These are phyloP conservation scores for Himantopus leucocephalus DNA, from an alignment of 2,113 vertebrate genomes.

Conservation along the genomic window DNA sequence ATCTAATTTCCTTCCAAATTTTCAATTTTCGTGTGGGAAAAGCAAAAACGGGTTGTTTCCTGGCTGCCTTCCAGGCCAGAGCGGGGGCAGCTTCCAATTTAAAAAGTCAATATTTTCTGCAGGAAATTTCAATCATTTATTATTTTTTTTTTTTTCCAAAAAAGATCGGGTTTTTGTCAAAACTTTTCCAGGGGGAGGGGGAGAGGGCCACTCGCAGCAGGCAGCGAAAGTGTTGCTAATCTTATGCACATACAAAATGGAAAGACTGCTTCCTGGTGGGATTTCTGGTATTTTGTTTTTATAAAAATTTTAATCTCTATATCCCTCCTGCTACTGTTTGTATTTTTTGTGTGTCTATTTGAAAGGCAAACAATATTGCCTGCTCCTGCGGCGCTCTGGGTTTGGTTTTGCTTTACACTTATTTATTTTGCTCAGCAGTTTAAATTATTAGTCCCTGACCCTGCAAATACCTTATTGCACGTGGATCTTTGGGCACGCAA, in stretches of 20 bases:
- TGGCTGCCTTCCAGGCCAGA: not conserved
- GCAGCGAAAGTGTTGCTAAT: constrained; percentile 41
- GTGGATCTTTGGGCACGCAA: not conserved
- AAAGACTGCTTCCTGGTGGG: constrained; percentile 35
- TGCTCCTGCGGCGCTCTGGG: not conserved
- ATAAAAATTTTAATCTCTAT: constrained; percentile 47
- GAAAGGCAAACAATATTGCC: constrained; percentile 62
- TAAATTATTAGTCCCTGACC: constrained; percentile 13
- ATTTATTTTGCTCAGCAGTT: constrained; percentile 35
- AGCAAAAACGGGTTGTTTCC: not conserved
- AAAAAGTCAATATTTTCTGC: not conserved
- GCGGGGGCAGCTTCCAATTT: not conserved
- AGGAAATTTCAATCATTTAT: not conserved
- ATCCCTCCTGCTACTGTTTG: constrained; percentile 65
- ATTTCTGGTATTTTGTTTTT: constrained; percentile 51
- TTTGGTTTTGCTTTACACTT: constrained; percentile 22
- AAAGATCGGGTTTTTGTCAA: not conserved
- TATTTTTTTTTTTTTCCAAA: not conserved
- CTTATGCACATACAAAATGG: constrained; percentile 30
- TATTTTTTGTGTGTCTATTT: constrained; percentile 60
- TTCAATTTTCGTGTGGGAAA: not conserved
- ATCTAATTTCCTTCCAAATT: not conserved
- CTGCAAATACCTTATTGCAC: not conserved
- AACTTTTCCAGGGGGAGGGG: not conserved
- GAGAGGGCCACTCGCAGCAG: not conserved